These are phyloP conservation scores for Burhinus oedicnemus DNA, from an alignment of 2,113 vertebrate species.

Conservation along the genomic window DNA sequence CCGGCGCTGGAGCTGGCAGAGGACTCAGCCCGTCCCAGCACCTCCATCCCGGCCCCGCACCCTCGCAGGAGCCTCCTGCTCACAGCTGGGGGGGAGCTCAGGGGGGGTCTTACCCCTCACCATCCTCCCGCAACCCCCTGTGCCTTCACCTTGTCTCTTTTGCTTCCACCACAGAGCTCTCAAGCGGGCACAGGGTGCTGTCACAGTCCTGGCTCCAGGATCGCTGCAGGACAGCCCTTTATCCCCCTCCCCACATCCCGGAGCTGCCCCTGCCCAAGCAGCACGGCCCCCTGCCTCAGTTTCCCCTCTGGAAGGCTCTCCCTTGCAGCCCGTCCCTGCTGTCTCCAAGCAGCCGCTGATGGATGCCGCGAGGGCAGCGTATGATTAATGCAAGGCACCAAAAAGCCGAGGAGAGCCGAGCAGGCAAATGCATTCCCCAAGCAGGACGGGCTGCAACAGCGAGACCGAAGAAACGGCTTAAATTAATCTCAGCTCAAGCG, in stretches of 20 bases:
- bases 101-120: not conserved
- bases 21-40: not conserved
- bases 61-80: not conserved
- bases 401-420: constrained; percentile 5
- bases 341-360: not conserved
- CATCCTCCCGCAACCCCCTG: not conserved
- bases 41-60: not conserved
- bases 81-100: accelerated
- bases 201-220: not conserved
- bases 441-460: constrained; percentile 3
- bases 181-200: not conserved
- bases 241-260: accelerated
- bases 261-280: not conserved
- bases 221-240: not conserved
- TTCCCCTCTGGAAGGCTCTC: not conserved
- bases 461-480: not conserved
- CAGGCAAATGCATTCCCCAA: constrained; percentile 31
- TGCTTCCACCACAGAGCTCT: not conserved
- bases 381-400: constrained; percentile 59
- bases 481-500: not conserved
- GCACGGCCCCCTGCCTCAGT: constrained; percentile 4
- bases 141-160: not conserved
- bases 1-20: not conserved
- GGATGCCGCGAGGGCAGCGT: not conserved
- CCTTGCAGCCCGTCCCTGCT: not conserved